phyloP scores from a whole-genome alignment of 1,140 invertebrate genomes.

The Macrocentrus cingulum region DNA sequence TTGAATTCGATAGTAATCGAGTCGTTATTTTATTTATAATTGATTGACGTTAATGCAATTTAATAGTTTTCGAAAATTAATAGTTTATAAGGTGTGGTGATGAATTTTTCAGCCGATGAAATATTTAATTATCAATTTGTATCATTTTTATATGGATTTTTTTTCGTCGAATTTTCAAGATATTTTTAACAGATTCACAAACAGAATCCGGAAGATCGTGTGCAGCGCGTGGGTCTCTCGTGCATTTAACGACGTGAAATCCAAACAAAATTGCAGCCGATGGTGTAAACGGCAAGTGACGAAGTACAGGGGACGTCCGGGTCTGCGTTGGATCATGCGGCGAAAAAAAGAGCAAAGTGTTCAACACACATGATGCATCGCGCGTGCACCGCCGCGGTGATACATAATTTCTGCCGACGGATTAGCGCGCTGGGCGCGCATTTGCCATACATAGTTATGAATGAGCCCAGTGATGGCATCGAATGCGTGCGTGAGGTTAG shows the following conservation, averaged over 20 bases:
- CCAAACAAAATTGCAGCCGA: slow-evolving; percentile 10
- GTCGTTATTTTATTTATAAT: too few relatives aligned
- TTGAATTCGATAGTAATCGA: too few relatives aligned
- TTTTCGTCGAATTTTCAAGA: too few relatives aligned
- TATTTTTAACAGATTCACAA: too few relatives aligned
- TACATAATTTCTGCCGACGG: not conserved
- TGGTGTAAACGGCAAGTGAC: slow-evolving; percentile 21
- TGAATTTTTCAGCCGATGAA: too few relatives aligned
- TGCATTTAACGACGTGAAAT: slow-evolving; percentile 21
- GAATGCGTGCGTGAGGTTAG: slow-evolving; percentile 54
- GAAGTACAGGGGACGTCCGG: slow-evolving; percentile 10
- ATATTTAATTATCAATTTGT: too few relatives aligned
- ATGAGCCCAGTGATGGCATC: slow-evolving; percentile 50
- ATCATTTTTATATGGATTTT: too few relatives aligned
- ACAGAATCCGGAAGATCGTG: slow-evolving; percentile 5
- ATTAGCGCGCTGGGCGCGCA: not conserved
- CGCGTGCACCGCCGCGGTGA: not conserved
- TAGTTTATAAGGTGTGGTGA: too few relatives aligned
- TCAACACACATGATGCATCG: not conserved
- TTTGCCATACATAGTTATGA: slow-evolving; percentile 44
- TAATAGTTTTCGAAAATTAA: too few relatives aligned
- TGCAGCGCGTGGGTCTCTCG: not conserved
- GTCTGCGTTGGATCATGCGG: not conserved
- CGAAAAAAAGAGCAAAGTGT: not conserved
- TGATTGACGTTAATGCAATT: too few relatives aligned